These are phyloP conservation scores for Catharus bicknelli DNA, from an alignment of 2,113 vertebrate species.

Conservation along the genomic window DNA sequence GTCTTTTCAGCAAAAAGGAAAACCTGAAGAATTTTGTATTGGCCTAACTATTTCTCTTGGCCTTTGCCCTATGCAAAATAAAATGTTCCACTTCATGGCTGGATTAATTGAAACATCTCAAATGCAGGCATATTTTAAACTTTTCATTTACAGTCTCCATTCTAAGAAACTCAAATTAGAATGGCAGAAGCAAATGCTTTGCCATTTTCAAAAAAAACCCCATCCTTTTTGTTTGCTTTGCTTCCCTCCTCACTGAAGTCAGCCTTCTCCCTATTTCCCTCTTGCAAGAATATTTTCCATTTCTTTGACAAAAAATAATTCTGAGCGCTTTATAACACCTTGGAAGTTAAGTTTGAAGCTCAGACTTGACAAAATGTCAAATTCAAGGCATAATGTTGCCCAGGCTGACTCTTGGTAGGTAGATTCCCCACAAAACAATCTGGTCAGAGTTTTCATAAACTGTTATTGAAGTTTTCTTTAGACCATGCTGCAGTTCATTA, in stretches of 20 bases:
- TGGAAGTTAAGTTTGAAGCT: not conserved
- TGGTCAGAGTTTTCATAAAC: not conserved
- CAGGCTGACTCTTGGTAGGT: not conserved
- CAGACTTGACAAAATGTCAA: not conserved
- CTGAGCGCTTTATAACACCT: not conserved
- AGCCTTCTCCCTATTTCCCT: not conserved
- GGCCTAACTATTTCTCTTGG: slow-evolving; percentile 45
- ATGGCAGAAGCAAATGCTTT: not conserved
- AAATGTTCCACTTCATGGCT: not conserved
- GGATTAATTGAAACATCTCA: slow-evolving; percentile 3
- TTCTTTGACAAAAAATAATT: not conserved
- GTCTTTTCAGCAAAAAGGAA: slow-evolving; percentile 46
- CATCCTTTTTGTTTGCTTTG: not conserved
- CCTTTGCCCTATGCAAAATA: slow-evolving; percentile 27
- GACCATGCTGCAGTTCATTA: not conserved
- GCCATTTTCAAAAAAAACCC: not conserved
- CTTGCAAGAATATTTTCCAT: not conserved
- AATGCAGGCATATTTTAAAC: not conserved
- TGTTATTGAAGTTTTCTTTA: not conserved
- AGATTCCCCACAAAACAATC: not conserved
- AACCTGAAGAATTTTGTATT: slow-evolving; percentile 32
- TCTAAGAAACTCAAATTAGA: not conserved
- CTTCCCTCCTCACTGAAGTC: not conserved
- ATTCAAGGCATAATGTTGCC: not conserved
- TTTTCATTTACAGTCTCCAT: not conserved